Evolutionary conservation across 2,888 invertebrate genomes (phyloP), one percentile per base, ranked within the genome.

Genomic region (Watsonalla cultraria): DNA sequence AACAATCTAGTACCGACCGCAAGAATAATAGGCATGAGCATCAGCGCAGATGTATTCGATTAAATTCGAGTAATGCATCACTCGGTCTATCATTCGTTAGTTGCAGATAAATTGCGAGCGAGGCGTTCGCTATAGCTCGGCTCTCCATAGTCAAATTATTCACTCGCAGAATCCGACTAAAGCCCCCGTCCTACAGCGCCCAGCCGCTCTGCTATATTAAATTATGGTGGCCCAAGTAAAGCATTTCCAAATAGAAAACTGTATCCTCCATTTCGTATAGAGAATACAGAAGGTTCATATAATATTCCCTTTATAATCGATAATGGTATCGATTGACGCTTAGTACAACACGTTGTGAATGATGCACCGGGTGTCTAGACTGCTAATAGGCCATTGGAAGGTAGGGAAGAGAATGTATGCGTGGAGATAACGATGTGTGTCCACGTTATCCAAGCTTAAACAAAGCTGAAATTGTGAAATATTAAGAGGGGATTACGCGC

Each of bases 141-240:
- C 79, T 83, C 83, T 85, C 84, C 84, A 82, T 82, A 87, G 82
- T 86, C 82, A 86, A 88, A 89, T 89, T 89, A 89, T 86, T 88
- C 88, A 86, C 86, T 86, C 79, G 80, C 79, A 78, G 85, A 85
- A 87, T 83, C 85, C 86, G 66, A 80, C 78, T 79, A 84, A 81
- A 83, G 84, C 87, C 80, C 76, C 74, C 68, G 62, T 68, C 80
- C 75, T 75, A 75, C 82, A 72, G 76, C 67, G 71, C 73, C 64
- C 69, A 46, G 62, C 66, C 62, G 79, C 70, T 84, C 80, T 86
- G 86, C 87, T 87, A 87, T 88, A 89, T 89, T 89, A 88, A 88
- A 88, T 88, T 87, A 88, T 86, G 87, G 86, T 83, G 79, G 81
- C 74, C 81, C 84, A 75, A 80, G 76, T 80, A 84, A 82, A 80